Evolutionary conservation across 2,888 invertebrate species (phyloP).

Genomic region (Megastigmus dorsalis): DNA sequence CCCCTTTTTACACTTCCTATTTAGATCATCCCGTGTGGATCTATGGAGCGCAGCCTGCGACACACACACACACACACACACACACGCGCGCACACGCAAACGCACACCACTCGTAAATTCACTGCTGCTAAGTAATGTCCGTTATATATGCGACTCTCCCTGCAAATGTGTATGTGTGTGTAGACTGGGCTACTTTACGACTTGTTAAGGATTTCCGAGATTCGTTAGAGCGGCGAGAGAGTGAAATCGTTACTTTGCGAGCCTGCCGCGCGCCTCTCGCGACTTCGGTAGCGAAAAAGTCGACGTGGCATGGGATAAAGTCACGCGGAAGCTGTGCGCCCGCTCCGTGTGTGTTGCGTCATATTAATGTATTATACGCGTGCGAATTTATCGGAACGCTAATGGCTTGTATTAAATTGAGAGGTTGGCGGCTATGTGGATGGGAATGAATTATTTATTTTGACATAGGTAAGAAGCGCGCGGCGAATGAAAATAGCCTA

Average conservation of each 20-base stretch:
- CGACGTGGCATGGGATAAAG: too few species aligned
- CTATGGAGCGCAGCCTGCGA: constrained; percentile 2
- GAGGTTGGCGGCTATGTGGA: neutral
- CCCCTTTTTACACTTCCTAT: neutral
- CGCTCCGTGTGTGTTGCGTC: too few species aligned
- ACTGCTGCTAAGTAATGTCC: neutral
- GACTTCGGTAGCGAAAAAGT: too few species aligned
- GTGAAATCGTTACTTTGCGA: neutral
- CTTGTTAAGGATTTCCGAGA: constrained; percentile 26
- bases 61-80: too few species aligned
- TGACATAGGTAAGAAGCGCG: constrained; percentile 9
- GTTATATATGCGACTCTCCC: neutral
- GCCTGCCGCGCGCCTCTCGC: neutral
- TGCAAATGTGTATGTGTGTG: too few species aligned
- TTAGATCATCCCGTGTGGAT: too few species aligned
- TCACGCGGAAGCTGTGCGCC: too few species aligned
- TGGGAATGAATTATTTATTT: constrained; percentile 30
- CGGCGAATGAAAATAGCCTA: too few species aligned
- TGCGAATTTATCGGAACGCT: constrained; percentile 21
- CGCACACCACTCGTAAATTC: neutral
- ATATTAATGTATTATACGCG: too few species aligned
- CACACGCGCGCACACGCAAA: too few species aligned
- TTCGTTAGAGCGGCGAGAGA: constrained; percentile 30
- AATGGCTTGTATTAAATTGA: constrained; percentile 17
- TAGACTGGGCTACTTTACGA: too few species aligned